These are phyloP conservation scores for Eudasyphora cyanicolor DNA, from an alignment of 2,888 invertebrate genomes.

Conservation along the genomic window DNA sequence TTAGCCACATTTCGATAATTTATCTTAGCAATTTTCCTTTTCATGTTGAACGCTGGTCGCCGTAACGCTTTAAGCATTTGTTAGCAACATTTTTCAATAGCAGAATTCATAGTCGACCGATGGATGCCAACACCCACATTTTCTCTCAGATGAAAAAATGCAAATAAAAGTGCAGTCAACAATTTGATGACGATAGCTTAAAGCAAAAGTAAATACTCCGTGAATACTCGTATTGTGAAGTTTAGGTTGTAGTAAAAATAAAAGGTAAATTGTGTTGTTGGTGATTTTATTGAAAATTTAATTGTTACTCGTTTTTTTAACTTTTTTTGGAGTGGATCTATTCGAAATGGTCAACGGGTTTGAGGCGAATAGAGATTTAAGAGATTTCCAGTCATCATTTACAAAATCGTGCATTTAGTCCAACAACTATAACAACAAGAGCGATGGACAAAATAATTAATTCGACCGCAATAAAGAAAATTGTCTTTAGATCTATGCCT, in stretches of 20 bases:
- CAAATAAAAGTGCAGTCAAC: not conserved
- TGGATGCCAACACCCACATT: constrained; percentile 15
- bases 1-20: constrained; percentile 44
- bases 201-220: not conserved
- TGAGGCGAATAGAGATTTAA: not conserved
- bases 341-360: not conserved
- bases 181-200: not conserved
- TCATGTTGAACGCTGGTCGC: not conserved
- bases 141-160: not conserved
- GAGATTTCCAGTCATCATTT: not conserved
- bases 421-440: not conserved
- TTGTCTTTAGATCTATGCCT: constrained; percentile 25
- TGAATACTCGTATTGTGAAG: not conserved
- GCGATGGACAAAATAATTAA: constrained; percentile 21
- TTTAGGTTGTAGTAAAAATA: not conserved
- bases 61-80: not conserved
- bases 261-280: not conserved
- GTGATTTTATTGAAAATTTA: not conserved
- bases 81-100: not conserved
- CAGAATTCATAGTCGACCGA: not conserved
- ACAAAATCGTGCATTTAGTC: constrained; percentile 12
- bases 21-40: constrained; percentile 46
- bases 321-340: not conserved
- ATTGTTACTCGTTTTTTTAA: not conserved
- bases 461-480: constrained; percentile 21